Conservation (phyloP, 2,113 vertebrate genomes). For the Indicator maculatus region DNA sequence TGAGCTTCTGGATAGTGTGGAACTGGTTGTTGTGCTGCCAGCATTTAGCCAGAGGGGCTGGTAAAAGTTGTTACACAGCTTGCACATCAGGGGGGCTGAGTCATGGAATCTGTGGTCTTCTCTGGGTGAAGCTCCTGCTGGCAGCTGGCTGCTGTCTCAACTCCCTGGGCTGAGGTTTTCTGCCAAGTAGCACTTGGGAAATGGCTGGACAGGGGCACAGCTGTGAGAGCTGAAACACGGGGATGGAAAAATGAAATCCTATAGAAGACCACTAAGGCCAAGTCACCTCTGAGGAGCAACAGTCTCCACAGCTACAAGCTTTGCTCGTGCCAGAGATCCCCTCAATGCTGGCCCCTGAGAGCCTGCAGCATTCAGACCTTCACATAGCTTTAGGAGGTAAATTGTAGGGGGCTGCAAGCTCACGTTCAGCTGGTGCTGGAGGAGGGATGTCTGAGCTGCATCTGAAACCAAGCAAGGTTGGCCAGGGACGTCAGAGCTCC, state of each 20-base stretch:
- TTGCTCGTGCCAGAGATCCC: neutral
- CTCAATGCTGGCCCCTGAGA: accelerated
- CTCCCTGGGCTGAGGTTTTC: neutral
- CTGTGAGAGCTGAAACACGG: neutral
- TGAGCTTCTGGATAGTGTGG: too few relatives aligned
- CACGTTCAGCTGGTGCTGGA: accelerated
- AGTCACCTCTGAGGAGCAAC: neutral
- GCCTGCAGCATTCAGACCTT: accelerated
- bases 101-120: accelerated
- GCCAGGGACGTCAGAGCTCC: neutral
- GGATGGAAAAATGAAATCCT: neutral
- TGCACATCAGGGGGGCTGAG: accelerated
- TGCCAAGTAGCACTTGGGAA: neutral
- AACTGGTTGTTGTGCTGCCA: neutral
- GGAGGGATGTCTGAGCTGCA: neutral
- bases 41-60: too few relatives aligned
- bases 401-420: too few relatives aligned
- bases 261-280: neutral
- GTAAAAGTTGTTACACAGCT: neutral
- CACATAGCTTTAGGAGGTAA: accelerated
- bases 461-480: too few relatives aligned
- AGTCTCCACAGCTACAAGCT: neutral
- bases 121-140: neutral
- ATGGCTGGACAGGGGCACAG: neutral
- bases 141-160: neutral